These are phyloP conservation scores for Tenthredo notha DNA, from an alignment of 2,888 invertebrate species.

Conservation along the genomic window DNA sequence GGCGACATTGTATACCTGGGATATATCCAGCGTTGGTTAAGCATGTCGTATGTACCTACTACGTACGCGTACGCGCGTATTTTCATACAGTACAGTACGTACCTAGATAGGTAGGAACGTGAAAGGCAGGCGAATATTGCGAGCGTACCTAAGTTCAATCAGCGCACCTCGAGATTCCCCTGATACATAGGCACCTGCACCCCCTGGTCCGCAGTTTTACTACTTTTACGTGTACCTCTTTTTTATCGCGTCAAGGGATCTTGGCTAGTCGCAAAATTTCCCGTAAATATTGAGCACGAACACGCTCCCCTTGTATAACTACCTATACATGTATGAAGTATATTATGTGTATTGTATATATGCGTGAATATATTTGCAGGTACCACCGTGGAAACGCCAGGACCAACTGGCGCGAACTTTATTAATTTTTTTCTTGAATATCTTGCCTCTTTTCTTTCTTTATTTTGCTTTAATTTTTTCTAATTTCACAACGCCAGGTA, in stretches of 20 bases:
- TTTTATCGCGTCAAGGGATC: conserved; percentile 27
- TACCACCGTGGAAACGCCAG: conserved; percentile 16
- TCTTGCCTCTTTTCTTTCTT: neutral
- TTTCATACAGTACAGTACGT: neutral
- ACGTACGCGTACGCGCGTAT: neutral
- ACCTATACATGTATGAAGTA: neutral
- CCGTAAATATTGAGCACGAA: conserved; percentile 28
- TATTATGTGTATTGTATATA: conserved; percentile 5
- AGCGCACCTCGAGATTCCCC: conserved; percentile 26
- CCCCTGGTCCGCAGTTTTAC: conserved; percentile 19
- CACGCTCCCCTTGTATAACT: neutral
- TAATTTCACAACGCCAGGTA: conserved; percentile 10
- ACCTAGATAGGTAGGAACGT: neutral
- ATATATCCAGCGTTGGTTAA: neutral
- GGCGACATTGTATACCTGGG: conserved; percentile 28
- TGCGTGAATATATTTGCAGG: conserved; percentile 24
- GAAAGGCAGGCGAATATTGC: conserved; percentile 30
- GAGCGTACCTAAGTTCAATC: conserved; percentile 29
- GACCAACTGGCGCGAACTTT: conserved; percentile 29
- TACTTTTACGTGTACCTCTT: conserved; percentile 11
- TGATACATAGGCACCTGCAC: conserved; percentile 17
- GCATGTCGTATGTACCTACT: neutral
- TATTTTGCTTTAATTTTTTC: neutral
- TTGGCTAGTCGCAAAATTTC: conserved; percentile 21
- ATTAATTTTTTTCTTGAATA: conserved; percentile 22